phyloP scores from a whole-genome alignment of 1,140 invertebrate species.

The Drosophila takahashii region DNA sequence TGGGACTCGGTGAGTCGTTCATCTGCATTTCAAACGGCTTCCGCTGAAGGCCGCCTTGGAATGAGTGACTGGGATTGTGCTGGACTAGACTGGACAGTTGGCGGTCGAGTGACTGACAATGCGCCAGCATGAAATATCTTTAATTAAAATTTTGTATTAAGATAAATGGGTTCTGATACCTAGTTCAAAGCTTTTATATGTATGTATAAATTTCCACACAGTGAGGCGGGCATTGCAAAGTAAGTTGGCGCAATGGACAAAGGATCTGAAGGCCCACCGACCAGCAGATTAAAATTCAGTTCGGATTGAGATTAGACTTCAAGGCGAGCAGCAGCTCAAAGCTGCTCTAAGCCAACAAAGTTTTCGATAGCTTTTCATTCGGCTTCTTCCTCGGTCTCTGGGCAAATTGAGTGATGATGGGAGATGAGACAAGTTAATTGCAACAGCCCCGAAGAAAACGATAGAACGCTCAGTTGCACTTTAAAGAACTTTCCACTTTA shows the following conservation, averaged over 20 bases:
- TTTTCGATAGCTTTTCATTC: slow-evolving; percentile 70
- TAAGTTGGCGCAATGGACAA: slow-evolving; percentile 75
- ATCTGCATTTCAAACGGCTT: slow-evolving; percentile 67
- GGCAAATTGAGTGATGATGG: slow-evolving; percentile 47
- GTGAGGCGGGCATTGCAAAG: slow-evolving; percentile 51
- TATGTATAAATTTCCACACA: not conserved
- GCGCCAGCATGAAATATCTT: slow-evolving; percentile 78
- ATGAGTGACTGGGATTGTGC: not conserved
- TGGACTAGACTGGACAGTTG: slow-evolving; percentile 9
- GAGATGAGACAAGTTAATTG: slow-evolving; percentile 54
- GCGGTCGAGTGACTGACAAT: slow-evolving; percentile 56
- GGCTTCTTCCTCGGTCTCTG: slow-evolving; percentile 28
- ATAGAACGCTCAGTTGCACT: slow-evolving; percentile 9
- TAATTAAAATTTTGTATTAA: slow-evolving; percentile 82
- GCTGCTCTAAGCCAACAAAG: slow-evolving; percentile 61
- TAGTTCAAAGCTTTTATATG: slow-evolving; percentile 75
- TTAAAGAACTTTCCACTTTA: slow-evolving; percentile 6
- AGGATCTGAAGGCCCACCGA: slow-evolving; percentile 42
- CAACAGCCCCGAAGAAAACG: slow-evolving; percentile 19
- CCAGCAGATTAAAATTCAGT: slow-evolving; percentile 72
- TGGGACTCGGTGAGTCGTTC: slow-evolving; percentile 21
- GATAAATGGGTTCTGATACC: slow-evolving; percentile 81
- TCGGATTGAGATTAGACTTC: slow-evolving; percentile 51
- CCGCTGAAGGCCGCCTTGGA: slow-evolving; percentile 36
- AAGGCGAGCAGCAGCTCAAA: slow-evolving; percentile 47